Percentiles rank a stretch among this genome's conserved stretches.
phyloP scores from a whole-genome alignment of 2,888 invertebrate species.

The Perizoma flavofasciatum region DNA sequence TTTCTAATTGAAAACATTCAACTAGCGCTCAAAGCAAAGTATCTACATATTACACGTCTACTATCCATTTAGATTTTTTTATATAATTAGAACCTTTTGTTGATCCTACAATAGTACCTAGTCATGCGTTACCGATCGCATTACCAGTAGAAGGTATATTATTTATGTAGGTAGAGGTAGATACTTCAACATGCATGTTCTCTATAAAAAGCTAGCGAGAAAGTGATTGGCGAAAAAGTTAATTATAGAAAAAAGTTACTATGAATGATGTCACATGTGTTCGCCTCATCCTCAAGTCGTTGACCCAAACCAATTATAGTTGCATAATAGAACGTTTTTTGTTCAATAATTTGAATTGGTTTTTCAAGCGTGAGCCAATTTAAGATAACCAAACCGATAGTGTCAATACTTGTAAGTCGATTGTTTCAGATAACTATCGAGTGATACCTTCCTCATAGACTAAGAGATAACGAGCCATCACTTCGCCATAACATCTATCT shows the following conservation, averaged over 20 bases:
- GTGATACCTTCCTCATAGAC: conserved; percentile 7
- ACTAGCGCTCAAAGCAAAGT: conserved; percentile 12
- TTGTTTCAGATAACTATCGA: conserved; percentile 34
- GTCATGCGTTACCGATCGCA: conserved; percentile 61
- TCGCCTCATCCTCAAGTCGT: conserved; percentile 62
- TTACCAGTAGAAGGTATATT: conserved; percentile 36
- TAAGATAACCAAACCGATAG: conserved; percentile 60
- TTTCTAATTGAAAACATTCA: conserved; percentile 19
- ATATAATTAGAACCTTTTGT: conserved; percentile 48
- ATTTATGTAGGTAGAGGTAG: neutral
- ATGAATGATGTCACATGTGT: conserved; percentile 59
- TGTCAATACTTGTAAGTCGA: conserved; percentile 50
- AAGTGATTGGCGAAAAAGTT: conserved; percentile 64
- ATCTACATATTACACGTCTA: conserved; percentile 12
- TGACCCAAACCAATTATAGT: conserved; percentile 75
- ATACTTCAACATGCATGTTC: conserved; percentile 45
- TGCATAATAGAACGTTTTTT: conserved; percentile 70
- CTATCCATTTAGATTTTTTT: conserved; percentile 42
- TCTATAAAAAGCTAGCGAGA: conserved; percentile 56
- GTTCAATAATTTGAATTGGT: conserved; percentile 61
- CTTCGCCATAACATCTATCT: conserved; percentile 11
- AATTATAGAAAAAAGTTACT: conserved; percentile 42
- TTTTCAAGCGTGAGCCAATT: conserved; percentile 64
- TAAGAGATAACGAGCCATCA: conserved; percentile 13
- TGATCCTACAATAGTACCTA: conserved; percentile 37